Base-by-base conservation (phyloP, 2,113 vertebrate genomes). In the Elephas maximus region DNA sequence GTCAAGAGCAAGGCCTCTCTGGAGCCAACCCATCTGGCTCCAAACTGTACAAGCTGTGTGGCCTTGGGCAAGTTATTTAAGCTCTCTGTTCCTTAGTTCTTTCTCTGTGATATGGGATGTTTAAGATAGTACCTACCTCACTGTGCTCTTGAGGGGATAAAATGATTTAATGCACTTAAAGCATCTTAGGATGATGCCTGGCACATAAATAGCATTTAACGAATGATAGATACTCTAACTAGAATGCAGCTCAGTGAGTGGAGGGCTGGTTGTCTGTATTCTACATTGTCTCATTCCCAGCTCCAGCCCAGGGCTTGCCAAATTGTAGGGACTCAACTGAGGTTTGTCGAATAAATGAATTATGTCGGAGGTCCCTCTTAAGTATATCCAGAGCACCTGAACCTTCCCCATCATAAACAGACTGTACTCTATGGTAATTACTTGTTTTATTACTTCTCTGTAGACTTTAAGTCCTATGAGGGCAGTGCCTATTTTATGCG, bases 371-470 rank as follows among this genome's bases (percentile, higher is more conserved):
- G 63, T 14, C 69, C 51, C 15, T 51, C 21, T 7, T 8, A n/a
- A 9, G 7, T 30, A 2, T 6, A 37, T 28, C 21, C 48, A 77
- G 45, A 62, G 62, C 76, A 62, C 12, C 80, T 0, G 41, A 41
- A 79, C 28, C 15, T 21, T 37, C 51, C 62, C 44, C 30, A 14
- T 26, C 63, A 23, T 14, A n/a, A 44, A 44, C 5, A 24, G 90
- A 77, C 33, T 14, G 1, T 1, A 21, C 57, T 57, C 15, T 6
- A 33, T 0, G 21, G 37, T 21, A 7, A 71, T 0, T 20, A 26
- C 6, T 2, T 30, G 26, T 4, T 1, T 24, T 60, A 73, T 24
- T 3, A 6, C 30, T 23, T 90, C 88, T 77, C 21, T 37, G 21
- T 89, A 51, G 63, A 93, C 30, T 10, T 1, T 69, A 10, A 14